These are phyloP conservation scores for Lepetodrilus schrolli DNA, from an alignment of 2,888 invertebrate species.

Conservation along the genomic window DNA sequence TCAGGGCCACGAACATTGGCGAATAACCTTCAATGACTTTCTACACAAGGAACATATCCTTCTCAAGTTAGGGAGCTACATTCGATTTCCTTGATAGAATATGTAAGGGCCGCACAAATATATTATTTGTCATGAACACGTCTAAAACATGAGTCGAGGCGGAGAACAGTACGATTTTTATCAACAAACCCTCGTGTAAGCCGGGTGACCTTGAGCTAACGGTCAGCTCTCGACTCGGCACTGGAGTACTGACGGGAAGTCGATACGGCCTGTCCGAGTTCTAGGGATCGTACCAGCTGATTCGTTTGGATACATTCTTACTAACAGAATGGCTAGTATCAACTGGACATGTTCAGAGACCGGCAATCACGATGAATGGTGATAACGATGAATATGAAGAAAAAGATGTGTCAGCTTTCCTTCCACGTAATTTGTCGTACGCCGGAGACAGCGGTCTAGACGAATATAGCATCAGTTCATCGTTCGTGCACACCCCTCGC, in stretches of 20 bases:
- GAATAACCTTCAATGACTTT: constrained; percentile 24
- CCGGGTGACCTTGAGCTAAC: constrained; percentile 11
- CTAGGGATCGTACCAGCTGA: not conserved
- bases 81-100: not conserved
- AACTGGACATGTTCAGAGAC: too few species aligned
- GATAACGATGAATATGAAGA: constrained; percentile 35
- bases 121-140: not conserved
- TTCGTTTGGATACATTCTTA: not conserved
- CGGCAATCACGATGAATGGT: not conserved
- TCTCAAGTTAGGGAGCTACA: not conserved
- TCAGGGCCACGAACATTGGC: not conserved
- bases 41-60: not conserved
- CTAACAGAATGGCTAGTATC: too few species aligned
- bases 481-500: constrained; percentile 54
- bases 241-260: not conserved
- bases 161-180: not conserved
- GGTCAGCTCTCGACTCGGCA: too few species aligned
- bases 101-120: not conserved
- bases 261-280: not conserved
- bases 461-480: constrained; percentile 57
- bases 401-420: constrained; percentile 41
- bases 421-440: constrained; percentile 68
- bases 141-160: not conserved
- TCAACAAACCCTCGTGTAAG: constrained; percentile 17
- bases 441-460: constrained; percentile 61